phyloP scores from a whole-genome alignment of 1,140 invertebrate species.

The Gonioctena quinquepunctata region DNA sequence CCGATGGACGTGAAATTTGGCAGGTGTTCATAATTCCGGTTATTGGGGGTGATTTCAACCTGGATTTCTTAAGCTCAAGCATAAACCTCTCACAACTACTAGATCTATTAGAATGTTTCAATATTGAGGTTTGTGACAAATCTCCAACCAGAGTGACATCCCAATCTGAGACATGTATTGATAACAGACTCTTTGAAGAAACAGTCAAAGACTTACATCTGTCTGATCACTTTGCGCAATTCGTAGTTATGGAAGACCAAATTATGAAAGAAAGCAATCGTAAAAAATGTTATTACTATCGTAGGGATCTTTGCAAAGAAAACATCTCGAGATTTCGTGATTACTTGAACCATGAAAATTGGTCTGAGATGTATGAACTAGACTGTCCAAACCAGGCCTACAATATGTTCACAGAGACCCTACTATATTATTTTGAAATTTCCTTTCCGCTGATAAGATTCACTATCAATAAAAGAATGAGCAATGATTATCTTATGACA shows the following conservation, averaged over 20 bases:
- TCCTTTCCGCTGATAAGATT: not conserved
- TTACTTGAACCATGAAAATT: not conserved
- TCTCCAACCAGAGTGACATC: too few species aligned
- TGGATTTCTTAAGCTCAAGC: not conserved
- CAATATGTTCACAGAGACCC: not conserved
- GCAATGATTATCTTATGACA: not conserved
- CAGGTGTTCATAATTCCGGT: too few species aligned
- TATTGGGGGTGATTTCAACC: not conserved
- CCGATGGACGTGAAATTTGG: too few species aligned
- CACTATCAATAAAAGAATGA: conserved; percentile 3
- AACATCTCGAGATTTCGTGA: not conserved
- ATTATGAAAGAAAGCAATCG: not conserved
- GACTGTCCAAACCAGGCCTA: not conserved
- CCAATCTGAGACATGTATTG: not conserved
- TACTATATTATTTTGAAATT: not conserved
- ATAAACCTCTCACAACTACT: not conserved
- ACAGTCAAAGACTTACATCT: not conserved
- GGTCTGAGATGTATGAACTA: not conserved
- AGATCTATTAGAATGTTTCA: not conserved
- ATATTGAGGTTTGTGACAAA: not conserved
- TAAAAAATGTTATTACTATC: not conserved
- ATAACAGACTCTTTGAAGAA: not conserved
- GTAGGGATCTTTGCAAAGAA: not conserved
- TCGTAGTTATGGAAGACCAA: not conserved
- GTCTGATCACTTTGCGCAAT: not conserved